These are phyloP conservation scores for Hippasteria phrygiana DNA, from an alignment of 53 echinoderm and acorn worm species.

Conservation along the genomic window DNA sequence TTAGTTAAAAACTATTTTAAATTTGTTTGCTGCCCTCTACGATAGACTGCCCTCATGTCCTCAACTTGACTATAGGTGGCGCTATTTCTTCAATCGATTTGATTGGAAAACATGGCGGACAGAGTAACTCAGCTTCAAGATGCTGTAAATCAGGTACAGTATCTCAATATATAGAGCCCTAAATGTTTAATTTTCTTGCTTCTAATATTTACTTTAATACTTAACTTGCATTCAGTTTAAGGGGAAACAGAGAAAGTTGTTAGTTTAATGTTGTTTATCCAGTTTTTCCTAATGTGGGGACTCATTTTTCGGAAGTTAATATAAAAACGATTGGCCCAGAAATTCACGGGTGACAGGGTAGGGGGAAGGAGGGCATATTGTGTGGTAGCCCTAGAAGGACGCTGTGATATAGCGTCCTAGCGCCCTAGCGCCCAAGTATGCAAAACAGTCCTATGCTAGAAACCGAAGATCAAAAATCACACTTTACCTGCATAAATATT, in stretches of 20 bases:
- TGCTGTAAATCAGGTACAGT: slow-evolving; percentile 95
- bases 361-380: too few species aligned
- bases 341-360: too few species aligned
- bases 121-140: slow-evolving; percentile 95
- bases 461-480: too few species aligned
- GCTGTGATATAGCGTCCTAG: too few species aligned
- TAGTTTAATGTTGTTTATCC: too few species aligned
- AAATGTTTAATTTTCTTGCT: background rate
- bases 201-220: background rate
- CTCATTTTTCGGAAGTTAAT: background rate
- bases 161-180: background rate
- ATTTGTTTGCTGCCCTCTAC: background rate
- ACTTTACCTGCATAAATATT: too few species aligned
- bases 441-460: too few species aligned
- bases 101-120: slow-evolving; percentile 77
- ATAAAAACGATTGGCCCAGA: too few species aligned
- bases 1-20: background rate
- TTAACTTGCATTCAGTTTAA: background rate
- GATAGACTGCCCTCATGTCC: too few species aligned
- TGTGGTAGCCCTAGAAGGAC: too few species aligned
- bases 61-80: background rate
- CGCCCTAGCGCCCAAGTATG: too few species aligned
- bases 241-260: background rate
- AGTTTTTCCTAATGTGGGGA: background rate
- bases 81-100: background rate